These are phyloP conservation scores for Mystacides longicornis DNA, from an alignment of 2,888 invertebrate genomes.

Conservation along the genomic window DNA sequence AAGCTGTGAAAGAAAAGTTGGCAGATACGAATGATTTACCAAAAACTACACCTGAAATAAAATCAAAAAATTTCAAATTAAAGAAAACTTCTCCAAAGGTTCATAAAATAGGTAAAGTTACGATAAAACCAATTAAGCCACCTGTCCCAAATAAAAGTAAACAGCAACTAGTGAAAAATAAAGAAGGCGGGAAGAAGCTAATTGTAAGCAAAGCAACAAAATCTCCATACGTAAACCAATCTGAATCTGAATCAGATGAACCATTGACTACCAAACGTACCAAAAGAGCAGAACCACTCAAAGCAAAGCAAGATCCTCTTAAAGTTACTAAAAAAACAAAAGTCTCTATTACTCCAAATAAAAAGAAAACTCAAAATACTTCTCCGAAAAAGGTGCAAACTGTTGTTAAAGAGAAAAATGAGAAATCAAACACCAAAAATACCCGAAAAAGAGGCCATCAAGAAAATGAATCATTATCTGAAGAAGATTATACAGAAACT, in stretches of 20 bases:
- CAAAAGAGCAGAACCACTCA: conserved; percentile 14
- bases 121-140: conserved; percentile 26
- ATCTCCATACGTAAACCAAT: conserved; percentile 7
- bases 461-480: conserved; percentile 45
- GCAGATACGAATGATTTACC: conserved; percentile 2
- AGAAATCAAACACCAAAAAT: conserved; percentile 32
- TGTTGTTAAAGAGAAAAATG: conserved; percentile 34
- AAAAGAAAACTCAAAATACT: conserved; percentile 31
- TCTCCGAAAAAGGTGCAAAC: conserved; percentile 32
- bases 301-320: conserved; percentile 26
- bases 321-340: conserved; percentile 31
- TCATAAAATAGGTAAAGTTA: conserved; percentile 15
- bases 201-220: conserved; percentile 19
- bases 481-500: conserved; percentile 42
- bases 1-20: conserved; percentile 18
- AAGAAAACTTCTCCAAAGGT: conserved; percentile 12
- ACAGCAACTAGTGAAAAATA: conserved; percentile 30
- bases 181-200: conserved; percentile 4
- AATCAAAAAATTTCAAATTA: conserved; percentile 17
- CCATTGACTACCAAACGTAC: conserved; percentile 8
- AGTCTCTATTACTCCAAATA: neutral
- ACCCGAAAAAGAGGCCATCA: conserved; percentile 40
- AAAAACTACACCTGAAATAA: conserved; percentile 12
- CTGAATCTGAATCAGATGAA: conserved; percentile 19
- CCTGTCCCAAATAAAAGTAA: conserved; percentile 44